phyloP scores from a whole-genome alignment of 2,113 vertebrate genomes.

The Perca flavescens region DNA sequence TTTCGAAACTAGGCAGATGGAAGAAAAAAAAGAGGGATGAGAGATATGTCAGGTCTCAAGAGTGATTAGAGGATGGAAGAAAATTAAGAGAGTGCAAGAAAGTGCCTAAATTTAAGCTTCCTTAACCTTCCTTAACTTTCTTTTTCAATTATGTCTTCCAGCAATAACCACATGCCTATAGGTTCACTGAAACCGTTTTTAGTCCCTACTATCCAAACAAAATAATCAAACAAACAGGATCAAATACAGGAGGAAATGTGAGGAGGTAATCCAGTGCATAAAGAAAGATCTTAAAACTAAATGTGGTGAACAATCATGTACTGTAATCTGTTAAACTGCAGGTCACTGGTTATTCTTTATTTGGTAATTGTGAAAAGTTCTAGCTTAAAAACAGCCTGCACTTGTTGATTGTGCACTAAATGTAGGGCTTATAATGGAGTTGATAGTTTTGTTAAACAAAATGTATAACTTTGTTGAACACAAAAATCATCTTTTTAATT shows the following conservation, averaged over 20 bases:
- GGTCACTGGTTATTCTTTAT: background rate
- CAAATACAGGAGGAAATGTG: background rate
- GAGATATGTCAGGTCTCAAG: background rate
- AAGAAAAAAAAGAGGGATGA: background rate
- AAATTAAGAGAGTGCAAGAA: constrained; percentile 2
- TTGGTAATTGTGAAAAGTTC: background rate
- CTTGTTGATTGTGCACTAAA: background rate
- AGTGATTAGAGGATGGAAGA: constrained; percentile 20
- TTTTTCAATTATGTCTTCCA: background rate
- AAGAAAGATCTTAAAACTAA: background rate
- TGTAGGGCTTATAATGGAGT: background rate
- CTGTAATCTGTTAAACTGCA: background rate
- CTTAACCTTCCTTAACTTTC: background rate
- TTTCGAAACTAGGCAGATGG: constrained; percentile 28
- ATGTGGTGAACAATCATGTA: background rate
- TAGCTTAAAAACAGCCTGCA: background rate
- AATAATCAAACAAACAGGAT: background rate
- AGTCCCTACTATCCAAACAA: background rate
- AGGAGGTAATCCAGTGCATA: background rate
- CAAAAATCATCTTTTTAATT: background rate
- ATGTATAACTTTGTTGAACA: background rate
- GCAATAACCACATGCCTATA: background rate
- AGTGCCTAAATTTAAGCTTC: background rate
- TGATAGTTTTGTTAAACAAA: background rate
- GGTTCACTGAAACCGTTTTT: background rate